A percentile compares a stretch with the other conserved stretches of the same genome.
These are phyloP conservation scores for Heliconius nattereri DNA, from an alignment of 1,140 invertebrate genomes.

Conservation along the genomic window DNA sequence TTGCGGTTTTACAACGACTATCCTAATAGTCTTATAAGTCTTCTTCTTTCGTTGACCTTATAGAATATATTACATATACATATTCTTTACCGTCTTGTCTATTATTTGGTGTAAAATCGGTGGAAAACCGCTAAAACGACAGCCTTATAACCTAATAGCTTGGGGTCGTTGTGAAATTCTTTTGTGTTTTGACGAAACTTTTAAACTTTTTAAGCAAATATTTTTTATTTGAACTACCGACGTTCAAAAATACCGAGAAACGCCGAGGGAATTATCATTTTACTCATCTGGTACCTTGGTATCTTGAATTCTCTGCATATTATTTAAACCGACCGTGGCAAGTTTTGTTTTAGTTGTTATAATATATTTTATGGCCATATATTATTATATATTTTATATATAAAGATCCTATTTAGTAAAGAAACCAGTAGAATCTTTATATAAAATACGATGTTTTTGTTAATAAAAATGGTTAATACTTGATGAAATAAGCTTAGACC, in stretches of 20 bases:
- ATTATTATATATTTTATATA: too few species aligned
- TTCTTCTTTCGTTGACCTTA: too few species aligned
- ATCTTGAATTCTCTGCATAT: not conserved
- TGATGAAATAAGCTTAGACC: too few species aligned
- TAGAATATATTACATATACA: too few species aligned
- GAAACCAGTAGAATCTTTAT: too few species aligned
- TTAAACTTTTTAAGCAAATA: conserved; percentile 36
- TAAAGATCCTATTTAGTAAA: too few species aligned
- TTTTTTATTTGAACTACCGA: conserved; percentile 27
- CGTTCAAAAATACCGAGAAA: not conserved
- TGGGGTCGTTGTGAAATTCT: conserved; percentile 22
- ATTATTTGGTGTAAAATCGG: not conserved
- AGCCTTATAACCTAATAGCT: conserved; percentile 20
- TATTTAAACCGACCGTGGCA: not conserved
- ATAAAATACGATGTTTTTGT: too few species aligned
- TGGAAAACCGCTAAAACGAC: not conserved
- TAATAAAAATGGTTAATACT: too few species aligned
- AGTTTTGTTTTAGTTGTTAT: not conserved
- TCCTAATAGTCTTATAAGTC: too few species aligned
- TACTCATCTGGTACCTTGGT: not conserved
- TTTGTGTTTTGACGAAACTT: conserved; percentile 39
- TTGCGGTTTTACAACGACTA: too few species aligned
- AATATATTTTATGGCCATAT: not conserved
- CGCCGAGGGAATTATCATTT: not conserved
- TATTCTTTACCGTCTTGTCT: not conserved